Conservation (phyloP, 2,888 invertebrate genomes). For the Amphipyra berbera region DNA sequence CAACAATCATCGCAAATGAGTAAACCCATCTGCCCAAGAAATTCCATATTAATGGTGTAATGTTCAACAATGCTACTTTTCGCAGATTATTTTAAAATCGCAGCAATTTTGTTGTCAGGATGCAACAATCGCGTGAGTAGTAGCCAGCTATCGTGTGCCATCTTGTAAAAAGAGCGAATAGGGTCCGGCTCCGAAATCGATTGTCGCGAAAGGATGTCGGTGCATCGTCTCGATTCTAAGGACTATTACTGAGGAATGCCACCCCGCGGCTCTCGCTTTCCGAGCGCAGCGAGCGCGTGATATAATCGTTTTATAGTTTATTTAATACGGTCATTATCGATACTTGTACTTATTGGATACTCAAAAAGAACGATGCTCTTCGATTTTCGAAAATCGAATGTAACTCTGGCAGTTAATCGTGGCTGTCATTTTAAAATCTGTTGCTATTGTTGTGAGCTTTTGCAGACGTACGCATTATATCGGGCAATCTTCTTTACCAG, state of each 20-base stretch:
- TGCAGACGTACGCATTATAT: constrained; percentile 53
- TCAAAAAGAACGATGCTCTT: constrained; percentile 46
- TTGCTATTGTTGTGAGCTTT: constrained; percentile 41
- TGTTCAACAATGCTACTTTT: constrained; percentile 42
- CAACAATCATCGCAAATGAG: constrained; percentile 35
- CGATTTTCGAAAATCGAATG: constrained; percentile 25
- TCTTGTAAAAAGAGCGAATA: constrained; percentile 53
- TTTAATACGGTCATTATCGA: constrained; percentile 67
- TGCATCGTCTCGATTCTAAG: constrained; percentile 71
- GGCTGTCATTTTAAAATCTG: constrained; percentile 29
- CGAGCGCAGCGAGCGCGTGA: constrained; percentile 62
- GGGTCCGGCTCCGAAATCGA: constrained; percentile 63
- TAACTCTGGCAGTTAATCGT: constrained; percentile 20
- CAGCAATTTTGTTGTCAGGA: constrained; percentile 54
- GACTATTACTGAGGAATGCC: constrained; percentile 86
- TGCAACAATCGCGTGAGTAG: constrained; percentile 39
- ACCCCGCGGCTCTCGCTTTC: constrained; percentile 85
- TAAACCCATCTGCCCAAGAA: constrained; percentile 30
- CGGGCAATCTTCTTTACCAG: constrained; percentile 46
- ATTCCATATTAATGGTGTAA: constrained; percentile 46
- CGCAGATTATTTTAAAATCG: constrained; percentile 41
- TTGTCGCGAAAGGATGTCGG: constrained; percentile 73
- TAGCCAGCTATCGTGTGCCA: constrained; percentile 44
- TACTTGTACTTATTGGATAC: constrained; percentile 56
- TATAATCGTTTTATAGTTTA: constrained; percentile 79